Percentiles rank a stretch among this genome's conserved stretches.
These are phyloP conservation scores for Cephus pulcher DNA, from an alignment of 2,888 invertebrate species.

Conservation along the genomic window DNA sequence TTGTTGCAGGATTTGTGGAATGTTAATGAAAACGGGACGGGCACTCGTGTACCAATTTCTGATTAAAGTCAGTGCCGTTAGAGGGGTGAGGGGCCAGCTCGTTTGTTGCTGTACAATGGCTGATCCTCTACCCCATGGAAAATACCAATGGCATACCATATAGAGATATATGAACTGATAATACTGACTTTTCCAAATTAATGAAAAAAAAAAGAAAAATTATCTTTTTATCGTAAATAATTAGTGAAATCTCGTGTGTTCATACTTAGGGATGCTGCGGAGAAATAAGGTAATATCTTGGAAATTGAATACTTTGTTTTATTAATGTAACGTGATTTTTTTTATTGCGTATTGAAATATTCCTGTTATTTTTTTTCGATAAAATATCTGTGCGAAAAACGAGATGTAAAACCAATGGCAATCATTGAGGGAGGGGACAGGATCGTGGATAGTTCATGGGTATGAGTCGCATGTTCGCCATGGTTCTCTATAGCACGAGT, in stretches of 20 bases:
- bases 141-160: neutral
- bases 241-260: neutral
- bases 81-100: neutral
- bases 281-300: neutral
- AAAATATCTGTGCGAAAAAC: neutral
- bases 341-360: neutral
- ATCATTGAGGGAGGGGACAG: neutral
- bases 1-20: conserved; percentile 63
- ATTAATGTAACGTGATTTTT: neutral
- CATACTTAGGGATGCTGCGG: neutral
- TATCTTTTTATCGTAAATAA: neutral
- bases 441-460: neutral
- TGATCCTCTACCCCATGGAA: neutral
- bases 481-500: neutral
- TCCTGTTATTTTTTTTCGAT: neutral
- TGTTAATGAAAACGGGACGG: conserved; percentile 60
- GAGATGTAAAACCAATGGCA: neutral
- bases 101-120: neutral
- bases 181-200: neutral
- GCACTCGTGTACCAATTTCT: conserved; percentile 48
- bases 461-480: neutral
- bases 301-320: neutral
- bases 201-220: neutral
- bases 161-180: neutral
- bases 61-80: conserved; percentile 44